Conservation (phyloP, 2,888 invertebrate genomes). For the Gonocerus acuteangulatus region DNA sequence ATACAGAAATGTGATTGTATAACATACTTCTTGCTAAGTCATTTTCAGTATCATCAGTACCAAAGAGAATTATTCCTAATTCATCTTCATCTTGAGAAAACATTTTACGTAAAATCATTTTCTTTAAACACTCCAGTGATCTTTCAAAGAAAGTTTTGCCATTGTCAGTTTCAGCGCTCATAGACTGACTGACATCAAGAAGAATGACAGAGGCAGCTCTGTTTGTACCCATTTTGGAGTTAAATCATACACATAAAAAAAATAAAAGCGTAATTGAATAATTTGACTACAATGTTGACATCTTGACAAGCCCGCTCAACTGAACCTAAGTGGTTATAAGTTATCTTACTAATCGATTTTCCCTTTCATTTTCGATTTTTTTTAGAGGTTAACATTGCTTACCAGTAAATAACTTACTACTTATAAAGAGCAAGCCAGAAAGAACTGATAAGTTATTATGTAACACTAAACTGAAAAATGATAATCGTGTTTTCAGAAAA, state of each 20-base stretch:
- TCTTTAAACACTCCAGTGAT: slow-evolving; percentile 24
- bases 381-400: too few relatives aligned
- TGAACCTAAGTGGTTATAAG: too few relatives aligned
- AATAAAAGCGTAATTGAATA: background rate
- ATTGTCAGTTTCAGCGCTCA: slow-evolving; percentile 8
- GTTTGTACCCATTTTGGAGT: slow-evolving; percentile 23
- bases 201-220: slow-evolving; percentile 30
- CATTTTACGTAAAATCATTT: slow-evolving; percentile 31
- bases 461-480: too few relatives aligned
- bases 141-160: slow-evolving; percentile 28
- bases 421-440: too few relatives aligned
- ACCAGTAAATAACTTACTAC: too few relatives aligned
- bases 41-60: slow-evolving; percentile 23
- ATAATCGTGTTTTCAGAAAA: too few relatives aligned
- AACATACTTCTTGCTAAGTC: background rate
- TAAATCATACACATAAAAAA: background rate
- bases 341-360: too few relatives aligned
- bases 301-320: too few relatives aligned
- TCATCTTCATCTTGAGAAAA: slow-evolving; percentile 32
- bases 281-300: too few relatives aligned
- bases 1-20: slow-evolving; percentile 11
- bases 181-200: slow-evolving; percentile 26
- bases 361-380: too few relatives aligned
- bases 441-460: too few relatives aligned
- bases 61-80: slow-evolving; percentile 27